These are phyloP conservation scores for Sialia sialis DNA, from an alignment of 2,113 vertebrate genomes.

Conservation along the genomic window DNA sequence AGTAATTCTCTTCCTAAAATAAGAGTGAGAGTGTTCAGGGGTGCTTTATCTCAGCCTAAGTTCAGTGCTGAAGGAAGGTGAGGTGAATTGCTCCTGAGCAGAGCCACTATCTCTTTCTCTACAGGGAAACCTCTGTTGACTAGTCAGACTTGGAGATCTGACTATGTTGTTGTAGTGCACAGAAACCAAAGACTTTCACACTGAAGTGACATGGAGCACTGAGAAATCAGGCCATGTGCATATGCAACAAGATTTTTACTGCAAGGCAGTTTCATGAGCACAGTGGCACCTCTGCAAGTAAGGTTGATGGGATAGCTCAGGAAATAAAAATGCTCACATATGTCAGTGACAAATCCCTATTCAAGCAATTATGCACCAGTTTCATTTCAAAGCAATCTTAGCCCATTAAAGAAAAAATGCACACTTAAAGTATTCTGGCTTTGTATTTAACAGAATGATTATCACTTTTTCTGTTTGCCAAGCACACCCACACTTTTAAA, in stretches of 20 bases:
- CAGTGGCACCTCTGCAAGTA: background rate
- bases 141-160: background rate
- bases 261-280: background rate
- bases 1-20: background rate
- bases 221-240: background rate
- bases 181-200: background rate
- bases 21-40: background rate
- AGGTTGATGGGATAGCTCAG: background rate
- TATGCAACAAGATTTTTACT: background rate
- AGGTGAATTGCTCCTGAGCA: background rate
- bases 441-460: conserved; percentile 48
- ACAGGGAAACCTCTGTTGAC: background rate
- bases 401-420: conserved; percentile 32
- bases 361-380: conserved; percentile 14
- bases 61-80: background rate
- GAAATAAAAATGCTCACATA: conserved; percentile 7
- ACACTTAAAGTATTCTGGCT: conserved; percentile 15
- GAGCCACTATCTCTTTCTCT: background rate
- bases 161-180: background rate
- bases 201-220: fast-evolving
- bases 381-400: conserved; percentile 16
- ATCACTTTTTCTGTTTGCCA: background rate
- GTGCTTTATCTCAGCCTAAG: background rate
- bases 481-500: conserved; percentile 25
- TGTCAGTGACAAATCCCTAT: background rate